These are phyloP conservation scores for Emydocephalus ijimae DNA, from an alignment of 2,113 vertebrate genomes.

Conservation along the genomic window DNA sequence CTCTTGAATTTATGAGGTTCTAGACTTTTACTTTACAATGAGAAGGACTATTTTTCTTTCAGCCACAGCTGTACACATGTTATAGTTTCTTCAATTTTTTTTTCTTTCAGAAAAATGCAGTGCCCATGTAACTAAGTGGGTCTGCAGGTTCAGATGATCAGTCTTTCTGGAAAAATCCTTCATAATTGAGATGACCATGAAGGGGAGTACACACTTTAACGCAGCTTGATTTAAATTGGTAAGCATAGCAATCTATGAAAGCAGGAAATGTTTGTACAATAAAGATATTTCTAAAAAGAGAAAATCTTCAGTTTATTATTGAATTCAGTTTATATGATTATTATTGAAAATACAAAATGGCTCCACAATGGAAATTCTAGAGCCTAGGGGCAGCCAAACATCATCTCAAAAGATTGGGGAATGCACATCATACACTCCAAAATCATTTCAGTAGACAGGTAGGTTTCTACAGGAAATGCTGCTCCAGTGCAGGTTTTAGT, in stretches of 20 bases:
- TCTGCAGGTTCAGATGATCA: not conserved
- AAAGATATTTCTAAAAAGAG: not conserved
- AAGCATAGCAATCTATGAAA: not conserved
- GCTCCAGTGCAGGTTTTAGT: not conserved
- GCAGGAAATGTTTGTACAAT: not conserved
- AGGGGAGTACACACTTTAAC: not conserved
- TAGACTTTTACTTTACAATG: not conserved
- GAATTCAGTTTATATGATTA: too few species aligned
- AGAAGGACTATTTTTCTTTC: not conserved
- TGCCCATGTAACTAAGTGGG: not conserved
- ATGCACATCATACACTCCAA: not conserved
- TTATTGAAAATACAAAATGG: not conserved
- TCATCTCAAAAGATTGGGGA: not conserved
- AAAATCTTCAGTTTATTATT: not conserved
- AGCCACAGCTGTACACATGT: not conserved
- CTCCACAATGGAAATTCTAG: not conserved
- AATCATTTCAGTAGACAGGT: not conserved
- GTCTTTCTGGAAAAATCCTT: not conserved
- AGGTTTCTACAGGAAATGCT: not conserved
- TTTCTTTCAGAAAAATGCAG: not conserved
- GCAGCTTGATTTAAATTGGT: not conserved
- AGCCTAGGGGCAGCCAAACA: not conserved
- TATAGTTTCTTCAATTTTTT: not conserved
- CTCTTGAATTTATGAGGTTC: not conserved
- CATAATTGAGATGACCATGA: not conserved